Percentiles rank a stretch among this genome's conserved stretches.
Evolutionary conservation across 2,888 invertebrate species (phyloP).

Genomic region (Dendrolimus houi): DNA sequence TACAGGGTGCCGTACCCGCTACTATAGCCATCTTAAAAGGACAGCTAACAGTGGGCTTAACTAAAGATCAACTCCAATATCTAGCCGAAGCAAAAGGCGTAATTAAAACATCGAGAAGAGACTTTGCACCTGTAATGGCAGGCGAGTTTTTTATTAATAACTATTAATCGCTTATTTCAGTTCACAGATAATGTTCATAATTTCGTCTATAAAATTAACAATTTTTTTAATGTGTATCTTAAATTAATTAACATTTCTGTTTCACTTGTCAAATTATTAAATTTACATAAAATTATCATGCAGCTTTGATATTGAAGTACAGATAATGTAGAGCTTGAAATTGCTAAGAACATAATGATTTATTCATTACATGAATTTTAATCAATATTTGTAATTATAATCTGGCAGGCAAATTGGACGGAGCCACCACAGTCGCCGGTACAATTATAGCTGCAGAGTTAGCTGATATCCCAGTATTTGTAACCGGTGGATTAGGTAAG

Average conservation of each 20-base stretch:
- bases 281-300: too few relatives aligned
- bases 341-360: too few relatives aligned
- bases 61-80: conserved; percentile 76
- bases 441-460: conserved; percentile 91
- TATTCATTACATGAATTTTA: too few relatives aligned
- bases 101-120: conserved; percentile 92
- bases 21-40: conserved; percentile 94
- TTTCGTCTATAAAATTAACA: too few relatives aligned
- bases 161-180: too few relatives aligned
- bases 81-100: conserved; percentile 76
- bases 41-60: conserved; percentile 86
- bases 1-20: conserved; percentile 90
- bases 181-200: too few relatives aligned
- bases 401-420: conserved; percentile 80
- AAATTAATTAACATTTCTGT: too few relatives aligned
- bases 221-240: too few relatives aligned
- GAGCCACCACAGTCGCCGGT: conserved; percentile 97
- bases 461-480: conserved; percentile 92
- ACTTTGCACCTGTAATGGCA: conserved; percentile 86
- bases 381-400: too few relatives aligned
- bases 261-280: too few relatives aligned
- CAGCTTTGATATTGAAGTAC: too few relatives aligned
- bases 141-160: conserved; percentile 23
- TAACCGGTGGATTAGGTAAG: conserved; percentile 88
- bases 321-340: too few relatives aligned